These are phyloP conservation scores for Rhynchonycteris naso DNA, from an alignment of 2,797 vertebrate genomes.

Conservation along the genomic window DNA sequence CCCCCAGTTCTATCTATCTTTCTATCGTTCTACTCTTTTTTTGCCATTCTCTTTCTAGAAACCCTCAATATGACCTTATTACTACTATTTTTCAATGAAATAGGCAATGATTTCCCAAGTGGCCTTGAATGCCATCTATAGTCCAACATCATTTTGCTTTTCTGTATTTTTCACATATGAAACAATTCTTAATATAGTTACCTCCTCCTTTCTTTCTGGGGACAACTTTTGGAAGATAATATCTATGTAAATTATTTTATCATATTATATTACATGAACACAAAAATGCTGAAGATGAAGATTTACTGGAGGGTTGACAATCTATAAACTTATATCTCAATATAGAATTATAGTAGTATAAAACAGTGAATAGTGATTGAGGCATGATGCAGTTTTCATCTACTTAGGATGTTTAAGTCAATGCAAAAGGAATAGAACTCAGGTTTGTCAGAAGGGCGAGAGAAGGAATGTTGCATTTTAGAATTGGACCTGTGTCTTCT, in stretches of 20 bases:
- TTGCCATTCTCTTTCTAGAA: not conserved
- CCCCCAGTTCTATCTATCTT: not conserved
- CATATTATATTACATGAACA: slow-evolving; percentile 2
- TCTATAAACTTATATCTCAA: not conserved
- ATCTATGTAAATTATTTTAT: not conserved
- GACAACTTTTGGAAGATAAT: slow-evolving; percentile 10
- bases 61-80: not conserved
- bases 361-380: slow-evolving; percentile 16
- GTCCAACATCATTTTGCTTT: not conserved
- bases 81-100: not conserved
- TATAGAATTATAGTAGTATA: not conserved
- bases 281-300: slow-evolving; percentile 29
- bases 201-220: not conserved
- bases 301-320: not conserved
- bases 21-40: not conserved
- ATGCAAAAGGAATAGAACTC: not conserved
- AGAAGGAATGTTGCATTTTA: not conserved
- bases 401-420: slow-evolving; percentile 23
- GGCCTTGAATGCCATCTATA: not conserved
- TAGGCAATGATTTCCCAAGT: not conserved
- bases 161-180: not conserved
- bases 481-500: slow-evolving; percentile 15
- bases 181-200: not conserved
- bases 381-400: not conserved
- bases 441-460: not conserved